These are phyloP conservation scores for Euproctis similis DNA, from an alignment of 2,888 invertebrate genomes.

Conservation along the genomic window DNA sequence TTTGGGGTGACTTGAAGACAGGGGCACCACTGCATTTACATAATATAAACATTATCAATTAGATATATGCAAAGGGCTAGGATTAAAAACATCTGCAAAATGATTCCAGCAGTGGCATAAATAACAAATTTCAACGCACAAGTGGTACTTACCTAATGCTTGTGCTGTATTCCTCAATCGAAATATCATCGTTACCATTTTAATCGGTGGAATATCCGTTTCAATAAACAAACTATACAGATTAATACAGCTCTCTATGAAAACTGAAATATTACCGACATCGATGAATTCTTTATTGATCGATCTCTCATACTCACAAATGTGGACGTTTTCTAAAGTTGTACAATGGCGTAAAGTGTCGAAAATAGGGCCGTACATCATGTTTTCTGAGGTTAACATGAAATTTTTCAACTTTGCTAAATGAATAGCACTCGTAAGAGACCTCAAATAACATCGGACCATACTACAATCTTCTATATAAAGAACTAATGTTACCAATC, in stretches of 20 bases:
- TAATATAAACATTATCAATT: neutral
- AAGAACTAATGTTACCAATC: slow-evolving; percentile 31
- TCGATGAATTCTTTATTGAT: slow-evolving; percentile 10
- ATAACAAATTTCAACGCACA: slow-evolving; percentile 32
- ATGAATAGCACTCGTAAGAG: slow-evolving; percentile 23
- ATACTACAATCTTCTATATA: slow-evolving; percentile 26
- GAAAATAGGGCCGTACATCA: slow-evolving; percentile 33
- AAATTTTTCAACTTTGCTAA: slow-evolving; percentile 31
- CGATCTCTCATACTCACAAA: slow-evolving; percentile 32
- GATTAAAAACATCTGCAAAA: slow-evolving; percentile 38
- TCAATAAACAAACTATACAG: slow-evolving; percentile 39
- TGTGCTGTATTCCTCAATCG: slow-evolving; percentile 26
- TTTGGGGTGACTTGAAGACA: too few relatives aligned
- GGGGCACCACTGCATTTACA: too few relatives aligned
- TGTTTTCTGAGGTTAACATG: slow-evolving; percentile 31
- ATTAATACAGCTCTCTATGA: slow-evolving; percentile 26
- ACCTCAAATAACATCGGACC: slow-evolving; percentile 19
- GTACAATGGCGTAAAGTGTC: slow-evolving; percentile 25
- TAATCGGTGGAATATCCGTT: slow-evolving; percentile 28
- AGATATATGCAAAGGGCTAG: slow-evolving; percentile 34
- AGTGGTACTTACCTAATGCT: slow-evolving; percentile 19
- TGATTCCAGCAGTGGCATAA: slow-evolving; percentile 37
- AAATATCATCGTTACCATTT: slow-evolving; percentile 26
- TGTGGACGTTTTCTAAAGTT: slow-evolving; percentile 34
- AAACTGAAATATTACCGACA: slow-evolving; percentile 12